Base-by-base conservation (phyloP, 2,797 vertebrate genomes). In the Florisuga fusca region DNA sequence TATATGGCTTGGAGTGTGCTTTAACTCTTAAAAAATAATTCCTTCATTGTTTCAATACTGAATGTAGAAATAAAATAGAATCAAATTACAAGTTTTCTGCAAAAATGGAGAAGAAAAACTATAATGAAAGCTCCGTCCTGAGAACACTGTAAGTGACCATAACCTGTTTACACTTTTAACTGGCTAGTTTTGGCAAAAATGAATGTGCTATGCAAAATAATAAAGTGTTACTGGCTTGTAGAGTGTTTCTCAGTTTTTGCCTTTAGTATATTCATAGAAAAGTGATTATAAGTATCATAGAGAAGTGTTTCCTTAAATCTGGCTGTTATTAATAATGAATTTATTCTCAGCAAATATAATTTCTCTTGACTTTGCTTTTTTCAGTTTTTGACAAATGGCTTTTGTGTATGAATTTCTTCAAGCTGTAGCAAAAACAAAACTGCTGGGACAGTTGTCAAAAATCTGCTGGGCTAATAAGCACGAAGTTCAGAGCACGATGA, bases 381-480 rank as follows among this genome's bases (percentile, higher is more conserved):
- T 87, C 75, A 89, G 45, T 71, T 82, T 77, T 84, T 85, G 61
- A 91, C 29, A 87, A 87, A 73, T 59, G 43, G 16, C 26, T 81
- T 69, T 89, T 88, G 63, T 77, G 10, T 68, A 33, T 74, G 43
- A 55, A 73, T 77, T 89, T 93, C 55, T 95, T 61, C 45, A 88
- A 83, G 64, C 55, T 33, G 21, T 48, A 77, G 43, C 57, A 84
- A 72, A 92, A 92, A 6, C 50, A 90, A 67, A 93, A 76, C 90
- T 87, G 29, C 59, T 53, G 64, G 77, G 76, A 92, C 87, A 86
- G 78, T 79, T 67, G 55, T 95, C 87, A 91, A 75, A 87, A 88
- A 46, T 94, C 79, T 95, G 88, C 59, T 95, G 51, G 75, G 64
- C 61, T 83, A 53, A 87, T 89, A 94, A 84, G 61, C 33, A 25